phyloP scores from a whole-genome alignment of 2,888 invertebrate genomes.

The Sinhomidia bicolor region DNA sequence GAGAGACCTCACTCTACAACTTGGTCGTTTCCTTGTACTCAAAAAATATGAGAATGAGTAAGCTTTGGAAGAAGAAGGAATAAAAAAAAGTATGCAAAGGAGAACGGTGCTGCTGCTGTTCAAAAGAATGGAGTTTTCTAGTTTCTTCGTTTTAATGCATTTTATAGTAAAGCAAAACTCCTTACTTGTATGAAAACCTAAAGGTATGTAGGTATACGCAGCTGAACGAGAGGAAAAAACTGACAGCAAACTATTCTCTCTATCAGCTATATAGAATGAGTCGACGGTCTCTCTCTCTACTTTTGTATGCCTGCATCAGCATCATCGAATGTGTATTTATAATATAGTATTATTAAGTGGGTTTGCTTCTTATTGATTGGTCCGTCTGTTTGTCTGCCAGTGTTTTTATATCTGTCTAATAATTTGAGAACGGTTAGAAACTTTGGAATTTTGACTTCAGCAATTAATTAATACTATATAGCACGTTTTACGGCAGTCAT shows the following conservation, averaged over 20 bases:
- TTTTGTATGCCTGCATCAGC: neutral
- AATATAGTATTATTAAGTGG: too few relatives aligned
- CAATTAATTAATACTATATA: too few relatives aligned
- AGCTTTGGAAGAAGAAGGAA: neutral
- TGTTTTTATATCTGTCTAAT: too few relatives aligned
- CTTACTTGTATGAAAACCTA: neutral
- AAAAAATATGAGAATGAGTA: conserved; percentile 32
- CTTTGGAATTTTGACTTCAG: too few relatives aligned
- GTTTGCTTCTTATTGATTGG: too few relatives aligned
- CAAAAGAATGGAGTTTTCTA: neutral
- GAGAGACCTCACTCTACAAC: conserved; percentile 10
- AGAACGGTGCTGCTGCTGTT: neutral
- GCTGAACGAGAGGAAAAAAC: conserved; percentile 30
- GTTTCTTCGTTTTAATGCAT: neutral
- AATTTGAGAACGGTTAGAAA: too few relatives aligned
- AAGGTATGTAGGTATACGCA: conserved; percentile 42
- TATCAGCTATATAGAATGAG: too few relatives aligned
- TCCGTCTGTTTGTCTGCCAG: too few relatives aligned
- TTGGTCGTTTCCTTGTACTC: neutral
- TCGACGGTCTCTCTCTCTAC: conserved; percentile 22
- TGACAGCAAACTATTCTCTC: conserved; percentile 3
- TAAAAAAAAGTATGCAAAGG: conserved; percentile 20
- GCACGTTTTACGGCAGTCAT: too few relatives aligned
- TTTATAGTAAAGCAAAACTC: conserved; percentile 18
- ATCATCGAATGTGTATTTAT: too few relatives aligned